Evolutionary conservation across 2,797 vertebrate genomes (phyloP), one percentile per base, ranked within the genome.

Genomic region (Apogon hyalosoma): DNA sequence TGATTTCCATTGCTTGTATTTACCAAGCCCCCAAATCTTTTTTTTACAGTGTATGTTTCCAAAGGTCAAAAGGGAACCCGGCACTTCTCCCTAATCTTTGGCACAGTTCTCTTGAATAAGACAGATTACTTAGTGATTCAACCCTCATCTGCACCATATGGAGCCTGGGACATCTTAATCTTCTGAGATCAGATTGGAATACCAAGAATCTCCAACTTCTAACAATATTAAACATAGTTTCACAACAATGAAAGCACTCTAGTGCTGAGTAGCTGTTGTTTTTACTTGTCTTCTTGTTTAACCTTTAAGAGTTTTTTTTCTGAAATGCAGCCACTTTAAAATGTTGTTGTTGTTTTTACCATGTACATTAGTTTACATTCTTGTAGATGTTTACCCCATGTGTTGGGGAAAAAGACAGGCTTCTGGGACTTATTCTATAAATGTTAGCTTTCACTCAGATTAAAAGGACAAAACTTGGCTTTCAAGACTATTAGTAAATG

Each of bases 81-180:
- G 60, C 52, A 47, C 38, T 66, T 66, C 13, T 7, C 2, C 11
- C 24, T 86, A 73, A 87, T 63, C 67, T 69, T 13, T 59, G 54
- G 61, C 67, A 79, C 33, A 1, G 74, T 77, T 14, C 15, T 12
- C 54, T 77, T 74, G 50, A 79, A 73, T 76, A 84, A 83, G 48
- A n/a, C 54, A 69, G 75, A 73, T 87, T 83, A 84, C 28, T 42
- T 13, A 53, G 47, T 12, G 7, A 73, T 48, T 18, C 48, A 47
- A n/a, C 50, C 33, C 11, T 70, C 62, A 70, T 71, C 70, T 16
- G 6, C 16, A 18, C 38, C 0, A 1, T 50, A 68, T 77, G 6
- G 42, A 42, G 56, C 77, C 39, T 24, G 38, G 58, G 42, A 79
- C 45, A 11, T 33, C 9, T 70, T 88, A 86, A 88, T 86, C 84